Base-by-base conservation (phyloP, 92 coral and sea anemone species). In the Epizoanthus scotinus region DNA sequence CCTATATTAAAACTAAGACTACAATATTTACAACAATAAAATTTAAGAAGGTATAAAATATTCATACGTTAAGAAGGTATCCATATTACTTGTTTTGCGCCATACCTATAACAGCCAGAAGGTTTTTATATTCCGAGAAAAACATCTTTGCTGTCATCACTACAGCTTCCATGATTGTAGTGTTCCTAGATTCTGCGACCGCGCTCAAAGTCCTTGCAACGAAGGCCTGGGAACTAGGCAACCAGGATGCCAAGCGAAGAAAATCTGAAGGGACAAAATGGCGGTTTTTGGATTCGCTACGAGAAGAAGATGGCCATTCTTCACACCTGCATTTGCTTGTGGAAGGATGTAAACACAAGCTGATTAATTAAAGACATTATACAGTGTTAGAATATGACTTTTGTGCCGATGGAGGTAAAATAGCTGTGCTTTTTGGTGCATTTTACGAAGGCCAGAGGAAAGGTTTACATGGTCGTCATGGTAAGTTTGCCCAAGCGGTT, bases 401-500 rank as follows among this genome's bases (percentile, higher is more conserved):
- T 28, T 38, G 18, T 44, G 25, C 42, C 54, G 15, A 59, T 59
- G 56, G 58, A 14, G 38, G 61, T 34, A 19, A 75, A 38, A 3
- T 36, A 58, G 63, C 68, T 36, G 15, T 14, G 8, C 18, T 38
- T 59, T 57, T 26, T 14, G 67, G 18, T 74, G 69, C 54, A 8
- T 59, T 74, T 59, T 53, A 58, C 47, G 67, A 50, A 58, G 79
- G 65, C 65, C 28, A 52, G 64, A 73, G 44, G 81, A 38, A 74
- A 60, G 68, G 81, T 75, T 75, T 75, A 75, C 67, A 14, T 75
- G 81, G 81, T 75, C 81, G 81, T 67, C 81, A 75, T 75, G 81
- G 81, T 75, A 75, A 75, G 81, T 27, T 18, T 74, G 36, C 38
- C 14, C 80, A 17, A 52, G 67, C 52, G 17, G 52, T 47, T 47